Percentiles rank a stretch among this genome's conserved stretches.
Evolutionary conservation across 2,797 vertebrate genomes (phyloP).

Genomic region (Synanceia verrucosa): DNA sequence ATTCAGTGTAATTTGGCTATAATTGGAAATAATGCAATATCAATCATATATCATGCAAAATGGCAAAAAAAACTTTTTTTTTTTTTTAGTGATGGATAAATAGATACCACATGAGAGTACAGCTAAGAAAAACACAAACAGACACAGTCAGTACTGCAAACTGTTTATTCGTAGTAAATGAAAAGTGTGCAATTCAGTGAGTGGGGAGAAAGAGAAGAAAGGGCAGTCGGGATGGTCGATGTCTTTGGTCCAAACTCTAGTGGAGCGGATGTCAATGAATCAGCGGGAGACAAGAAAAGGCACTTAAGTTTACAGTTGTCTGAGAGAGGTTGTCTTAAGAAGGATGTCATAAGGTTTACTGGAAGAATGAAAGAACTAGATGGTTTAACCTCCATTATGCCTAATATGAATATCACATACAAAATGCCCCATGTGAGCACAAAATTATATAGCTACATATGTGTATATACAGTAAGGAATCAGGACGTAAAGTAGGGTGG

Average conservation of each 20-base stretch:
- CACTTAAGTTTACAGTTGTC: slow-evolving; percentile 87
- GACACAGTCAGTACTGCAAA: slow-evolving; percentile 78
- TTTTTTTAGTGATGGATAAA: not conserved
- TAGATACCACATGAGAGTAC: not conserved
- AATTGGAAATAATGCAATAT: too few relatives aligned
- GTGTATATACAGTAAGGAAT: slow-evolving; percentile 74
- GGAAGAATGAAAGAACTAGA: slow-evolving; percentile 68
- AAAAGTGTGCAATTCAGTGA: slow-evolving; percentile 84
- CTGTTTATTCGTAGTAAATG: slow-evolving; percentile 85
- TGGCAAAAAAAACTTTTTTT: too few relatives aligned
- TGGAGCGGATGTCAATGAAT: slow-evolving; percentile 55
- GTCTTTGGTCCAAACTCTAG: slow-evolving; percentile 85
- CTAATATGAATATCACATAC: slow-evolving; percentile 81
- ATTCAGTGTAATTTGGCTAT: too few relatives aligned
- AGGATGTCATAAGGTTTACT: slow-evolving; percentile 61
- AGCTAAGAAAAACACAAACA: not conserved
- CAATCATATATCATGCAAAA: too few relatives aligned
- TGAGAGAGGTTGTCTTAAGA: slow-evolving; percentile 71
- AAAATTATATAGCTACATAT: slow-evolving; percentile 78
- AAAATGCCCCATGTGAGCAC: slow-evolving; percentile 75
- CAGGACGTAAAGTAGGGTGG: slow-evolving; percentile 9
- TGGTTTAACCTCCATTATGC: slow-evolving; percentile 62
- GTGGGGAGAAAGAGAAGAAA: slow-evolving; percentile 42
- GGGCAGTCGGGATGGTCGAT: slow-evolving; percentile 58
- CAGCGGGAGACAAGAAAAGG: slow-evolving; percentile 80